Evolutionary conservation across 2,888 invertebrate species (phyloP).

Genomic region (Eupithecia exiguata): DNA sequence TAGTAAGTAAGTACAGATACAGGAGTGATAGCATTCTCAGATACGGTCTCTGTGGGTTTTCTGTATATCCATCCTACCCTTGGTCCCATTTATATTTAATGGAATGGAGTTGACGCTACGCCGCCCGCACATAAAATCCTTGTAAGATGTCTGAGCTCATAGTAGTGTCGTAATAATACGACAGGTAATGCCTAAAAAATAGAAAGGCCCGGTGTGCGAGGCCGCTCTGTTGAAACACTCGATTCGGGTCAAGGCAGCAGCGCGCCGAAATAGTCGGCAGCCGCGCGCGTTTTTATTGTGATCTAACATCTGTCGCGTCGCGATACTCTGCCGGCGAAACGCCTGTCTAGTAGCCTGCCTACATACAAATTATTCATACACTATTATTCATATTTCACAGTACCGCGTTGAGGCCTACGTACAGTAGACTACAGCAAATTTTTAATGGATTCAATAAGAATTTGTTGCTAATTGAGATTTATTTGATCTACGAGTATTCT

Average conservation of each 20-base stretch:
- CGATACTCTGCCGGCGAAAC: slow-evolving; percentile 49
- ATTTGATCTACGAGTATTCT: background rate
- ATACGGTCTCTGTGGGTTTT: background rate
- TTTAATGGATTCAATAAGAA: background rate
- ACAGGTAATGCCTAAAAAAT: slow-evolving; percentile 84
- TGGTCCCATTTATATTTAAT: background rate
- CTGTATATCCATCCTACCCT: slow-evolving; percentile 53
- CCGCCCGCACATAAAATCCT: slow-evolving; percentile 67
- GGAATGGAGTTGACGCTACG: slow-evolving; percentile 55
- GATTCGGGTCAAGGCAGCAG: slow-evolving; percentile 81
- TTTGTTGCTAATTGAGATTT: slow-evolving; percentile 2
- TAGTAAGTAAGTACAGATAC: background rate
- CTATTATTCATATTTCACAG: background rate
- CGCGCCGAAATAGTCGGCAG: slow-evolving; percentile 82
- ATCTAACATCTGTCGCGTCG: slow-evolving; percentile 81
- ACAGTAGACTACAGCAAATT: background rate
- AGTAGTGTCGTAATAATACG: slow-evolving; percentile 82
- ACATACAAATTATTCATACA: background rate
- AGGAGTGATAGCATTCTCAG: background rate
- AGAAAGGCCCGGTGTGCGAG: slow-evolving; percentile 84
- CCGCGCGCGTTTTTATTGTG: slow-evolving; percentile 82
- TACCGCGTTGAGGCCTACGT: background rate
- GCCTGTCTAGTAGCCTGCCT: slow-evolving; percentile 40
- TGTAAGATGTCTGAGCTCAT: slow-evolving; percentile 75
- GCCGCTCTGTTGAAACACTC: slow-evolving; percentile 82